A percentile compares a stretch with the other conserved stretches of the same genome.
These are phyloP conservation scores for Danio tinwini DNA, from an alignment of 2,797 vertebrate genomes.

Conservation along the genomic window DNA sequence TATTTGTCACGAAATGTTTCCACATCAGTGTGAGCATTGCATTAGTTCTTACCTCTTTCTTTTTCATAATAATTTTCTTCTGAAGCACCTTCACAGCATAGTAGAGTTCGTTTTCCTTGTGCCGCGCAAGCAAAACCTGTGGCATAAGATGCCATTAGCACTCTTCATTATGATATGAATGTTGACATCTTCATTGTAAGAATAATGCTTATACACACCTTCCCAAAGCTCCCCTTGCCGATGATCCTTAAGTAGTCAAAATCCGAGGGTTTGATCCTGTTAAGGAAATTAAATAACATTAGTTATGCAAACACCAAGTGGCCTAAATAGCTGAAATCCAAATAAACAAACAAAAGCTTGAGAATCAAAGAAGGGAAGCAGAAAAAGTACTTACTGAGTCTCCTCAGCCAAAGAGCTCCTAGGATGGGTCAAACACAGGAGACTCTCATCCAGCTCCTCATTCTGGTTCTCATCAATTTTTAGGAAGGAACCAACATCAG, in stretches of 20 bases:
- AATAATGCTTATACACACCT: constrained; percentile 66
- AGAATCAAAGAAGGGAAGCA: neutral
- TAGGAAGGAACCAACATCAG: constrained; percentile 77
- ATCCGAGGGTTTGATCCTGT: constrained; percentile 81
- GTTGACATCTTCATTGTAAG: neutral
- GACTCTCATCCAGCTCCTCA: constrained; percentile 69
- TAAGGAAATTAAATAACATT: constrained; percentile 24
- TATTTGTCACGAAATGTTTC: neutral
- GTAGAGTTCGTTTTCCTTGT: constrained; percentile 78
- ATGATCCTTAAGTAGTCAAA: constrained; percentile 85
- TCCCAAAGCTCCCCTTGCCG: constrained; percentile 85
- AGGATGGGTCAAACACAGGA: constrained; percentile 69
- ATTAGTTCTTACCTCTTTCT: constrained; percentile 77
- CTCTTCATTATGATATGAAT: neutral
- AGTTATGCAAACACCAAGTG: neutral
- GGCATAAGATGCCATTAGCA: neutral
- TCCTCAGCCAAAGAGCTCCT: constrained; percentile 78
- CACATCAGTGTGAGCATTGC: neutral
- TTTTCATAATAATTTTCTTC: constrained; percentile 85
- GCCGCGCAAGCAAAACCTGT: constrained; percentile 81
- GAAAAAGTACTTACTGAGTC: constrained; percentile 76
- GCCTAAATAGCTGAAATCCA: constrained; percentile 7
- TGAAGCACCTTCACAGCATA: constrained; percentile 84
- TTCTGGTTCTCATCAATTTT: constrained; percentile 81
- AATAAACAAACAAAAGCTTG: neutral